Percentiles rank a stretch among this genome's conserved stretches.
phyloP scores from a whole-genome alignment of 2,113 vertebrate genomes.

The Rhipidura dahli region DNA sequence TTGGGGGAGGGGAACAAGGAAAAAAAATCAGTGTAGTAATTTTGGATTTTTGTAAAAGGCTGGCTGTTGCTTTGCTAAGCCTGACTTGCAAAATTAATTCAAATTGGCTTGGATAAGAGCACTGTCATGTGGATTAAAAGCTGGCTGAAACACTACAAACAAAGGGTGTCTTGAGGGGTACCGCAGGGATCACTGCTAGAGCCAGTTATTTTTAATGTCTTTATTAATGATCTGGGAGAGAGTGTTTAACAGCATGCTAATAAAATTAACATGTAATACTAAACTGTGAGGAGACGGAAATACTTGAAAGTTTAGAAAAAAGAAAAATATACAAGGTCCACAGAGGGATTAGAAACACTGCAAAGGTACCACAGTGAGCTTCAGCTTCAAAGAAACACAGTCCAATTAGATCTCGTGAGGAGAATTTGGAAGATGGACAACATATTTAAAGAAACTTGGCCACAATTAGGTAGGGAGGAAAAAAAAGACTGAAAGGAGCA shows the following conservation, averaged over 20 bases:
- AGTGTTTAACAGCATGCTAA: slow-evolving; percentile 57
- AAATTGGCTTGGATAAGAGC: slow-evolving; percentile 43
- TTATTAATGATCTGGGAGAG: slow-evolving; percentile 72
- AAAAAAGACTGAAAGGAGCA: not conserved
- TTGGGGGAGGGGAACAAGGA: accelerated
- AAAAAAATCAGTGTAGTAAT: not conserved
- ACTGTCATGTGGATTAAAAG: slow-evolving; percentile 54
- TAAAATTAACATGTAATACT: slow-evolving; percentile 62
- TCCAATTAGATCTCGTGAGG: not conserved
- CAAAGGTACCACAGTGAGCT: not conserved
- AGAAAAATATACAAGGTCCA: not conserved
- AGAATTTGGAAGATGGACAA: not conserved
- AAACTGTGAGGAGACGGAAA: slow-evolving; percentile 43
- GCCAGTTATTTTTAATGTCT: slow-evolving; percentile 70
- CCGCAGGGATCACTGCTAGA: slow-evolving; percentile 40
- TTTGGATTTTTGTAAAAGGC: not conserved
- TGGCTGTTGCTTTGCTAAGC: not conserved
- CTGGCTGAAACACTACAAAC: slow-evolving; percentile 52
- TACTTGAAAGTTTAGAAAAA: not conserved
- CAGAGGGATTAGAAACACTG: not conserved
- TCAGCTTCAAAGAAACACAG: not conserved
- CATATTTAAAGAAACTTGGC: not conserved
- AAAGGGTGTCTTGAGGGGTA: slow-evolving; percentile 45
- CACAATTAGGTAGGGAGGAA: not conserved
- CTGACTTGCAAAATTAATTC: slow-evolving; percentile 44